Percentiles rank a stretch among this genome's conserved stretches.
These are phyloP conservation scores for Pristionchus entomophagus DNA, from an alignment of 2,888 invertebrate genomes.

Conservation along the genomic window DNA sequence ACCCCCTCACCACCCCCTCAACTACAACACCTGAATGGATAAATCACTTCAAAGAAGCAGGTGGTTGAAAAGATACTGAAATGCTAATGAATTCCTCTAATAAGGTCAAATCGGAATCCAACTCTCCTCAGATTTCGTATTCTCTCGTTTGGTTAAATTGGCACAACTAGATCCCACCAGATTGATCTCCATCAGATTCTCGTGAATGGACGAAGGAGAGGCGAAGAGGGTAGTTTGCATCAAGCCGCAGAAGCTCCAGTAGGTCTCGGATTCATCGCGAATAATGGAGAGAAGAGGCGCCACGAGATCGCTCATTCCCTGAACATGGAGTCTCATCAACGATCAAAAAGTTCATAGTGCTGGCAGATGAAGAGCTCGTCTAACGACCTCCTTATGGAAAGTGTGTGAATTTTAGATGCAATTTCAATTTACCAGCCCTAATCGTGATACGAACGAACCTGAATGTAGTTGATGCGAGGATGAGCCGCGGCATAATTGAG, in stretches of 20 bases:
- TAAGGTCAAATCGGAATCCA: no score
- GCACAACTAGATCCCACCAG: no score
- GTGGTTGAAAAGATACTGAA: neutral
- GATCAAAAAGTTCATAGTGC: no score
- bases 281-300: constrained; percentile 78
- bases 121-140: no score
- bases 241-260: constrained; percentile 79
- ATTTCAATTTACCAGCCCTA: no score
- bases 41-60: no score
- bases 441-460: constrained; percentile 61
- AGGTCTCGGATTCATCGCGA: constrained; percentile 78
- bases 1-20: no score
- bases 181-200: constrained; percentile 88
- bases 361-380: no score
- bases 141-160: no score
- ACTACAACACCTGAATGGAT: no score
- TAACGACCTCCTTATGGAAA: no score
- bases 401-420: neutral
- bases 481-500: constrained; percentile 91
- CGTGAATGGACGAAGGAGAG: constrained; percentile 88
- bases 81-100: no score
- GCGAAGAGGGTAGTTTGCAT: constrained; percentile 87
- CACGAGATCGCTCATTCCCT: constrained; percentile 79
- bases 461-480: constrained; percentile 86
- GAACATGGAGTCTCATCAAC: neutral